Evolutionary conservation across 30 jellyfish, hydroid and myxozoan genomes (phyloP), one percentile per base, ranked within the genome.

Genomic region (Catostylus mosaicus): DNA sequence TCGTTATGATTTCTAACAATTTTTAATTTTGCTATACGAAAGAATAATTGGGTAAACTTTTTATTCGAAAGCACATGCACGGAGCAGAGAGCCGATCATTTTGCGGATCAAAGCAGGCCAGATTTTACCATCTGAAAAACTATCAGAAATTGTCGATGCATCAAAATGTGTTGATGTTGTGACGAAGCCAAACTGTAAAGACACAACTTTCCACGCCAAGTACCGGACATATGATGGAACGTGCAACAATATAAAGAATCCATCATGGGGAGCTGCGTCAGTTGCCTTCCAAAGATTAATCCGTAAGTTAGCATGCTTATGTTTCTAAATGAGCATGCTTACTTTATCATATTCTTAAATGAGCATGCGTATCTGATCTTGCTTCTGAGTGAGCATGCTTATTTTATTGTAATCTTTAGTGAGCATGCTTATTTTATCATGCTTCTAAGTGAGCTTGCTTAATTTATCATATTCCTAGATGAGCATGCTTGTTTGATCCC

Each of bases 241-340:
- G 1, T 89, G 97, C 78, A 89, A 89, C 65, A 89, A 89, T 72
- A 7, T 89, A 9, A 85, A 75, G 20, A 74, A 66, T 30, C 97
- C 97, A 0, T 37, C 80, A 9, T 89, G 97, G 97, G 97, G 97
- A 20, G 97, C 97, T 26, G 97, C 97, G 0, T 71, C 95, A 20
- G 71, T 38, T 24, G 79, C 97, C 10, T 89, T 89, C 75, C 43
- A 64, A 31, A 30, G 97, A 40, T 67, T 89, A 1, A 47, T 89
- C 3, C 90, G 97, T 89, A 30, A 80, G 97, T 71, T 2, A 6
- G 56, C 56, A 43, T 43, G 8, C 16, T 71, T 32, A 6, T 30
- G 78, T 8, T 20, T 20, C 11, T 29, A 22, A 7, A n/a, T 38
- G 83, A 48, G 24, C 8, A 6, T 48, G 48, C 52, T 46, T 4